Conservation (phyloP, 2,113 vertebrate genomes). For the Brachypteracias leptosomus region DNA sequence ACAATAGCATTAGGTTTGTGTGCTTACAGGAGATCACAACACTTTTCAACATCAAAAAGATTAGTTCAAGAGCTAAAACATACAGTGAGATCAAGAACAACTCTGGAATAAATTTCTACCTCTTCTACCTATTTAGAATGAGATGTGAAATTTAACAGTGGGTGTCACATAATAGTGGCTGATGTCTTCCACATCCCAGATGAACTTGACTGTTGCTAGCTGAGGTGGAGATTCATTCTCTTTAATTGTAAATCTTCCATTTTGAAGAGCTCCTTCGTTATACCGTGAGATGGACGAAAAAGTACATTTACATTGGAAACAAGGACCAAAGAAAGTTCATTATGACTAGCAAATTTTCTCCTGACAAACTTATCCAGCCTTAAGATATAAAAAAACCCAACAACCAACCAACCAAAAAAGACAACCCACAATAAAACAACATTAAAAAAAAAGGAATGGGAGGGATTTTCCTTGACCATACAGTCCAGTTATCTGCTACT, state of each 20-base stretch:
- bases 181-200: neutral
- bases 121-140: neutral
- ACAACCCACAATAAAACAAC: neutral
- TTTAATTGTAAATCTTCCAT: neutral
- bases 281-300: neutral
- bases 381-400: neutral
- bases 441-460: neutral
- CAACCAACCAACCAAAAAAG: neutral
- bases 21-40: neutral
- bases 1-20: neutral
- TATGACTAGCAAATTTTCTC: neutral
- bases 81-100: neutral
- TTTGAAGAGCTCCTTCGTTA: neutral
- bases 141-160: neutral
- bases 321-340: neutral
- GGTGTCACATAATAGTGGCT: neutral
- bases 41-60: neutral
- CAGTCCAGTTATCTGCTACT: neutral
- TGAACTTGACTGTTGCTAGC: neutral
- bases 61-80: neutral
- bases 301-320: neutral
- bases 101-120: neutral
- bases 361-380: neutral
- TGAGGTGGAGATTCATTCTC: neutral
- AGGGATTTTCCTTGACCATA: neutral